phyloP scores from a whole-genome alignment of 2,113 vertebrate genomes.

The Leiothrix lutea region DNA sequence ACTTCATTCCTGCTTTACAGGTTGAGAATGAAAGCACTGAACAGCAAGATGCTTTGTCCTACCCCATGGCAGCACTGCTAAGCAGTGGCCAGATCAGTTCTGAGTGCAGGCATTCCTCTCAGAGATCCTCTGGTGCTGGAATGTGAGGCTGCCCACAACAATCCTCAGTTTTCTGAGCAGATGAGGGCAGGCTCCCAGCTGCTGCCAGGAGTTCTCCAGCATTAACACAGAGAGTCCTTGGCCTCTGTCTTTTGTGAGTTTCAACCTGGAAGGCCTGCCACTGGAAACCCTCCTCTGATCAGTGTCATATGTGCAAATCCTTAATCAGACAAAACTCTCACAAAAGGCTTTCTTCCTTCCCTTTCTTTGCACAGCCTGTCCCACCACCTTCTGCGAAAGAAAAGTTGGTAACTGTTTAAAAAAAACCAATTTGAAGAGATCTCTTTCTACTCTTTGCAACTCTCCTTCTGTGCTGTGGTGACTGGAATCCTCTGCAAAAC shows the following conservation, averaged over 20 bases:
- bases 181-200: not conserved
- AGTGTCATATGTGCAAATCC: not conserved
- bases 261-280: not conserved
- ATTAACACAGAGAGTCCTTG: not conserved
- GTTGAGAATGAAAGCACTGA: not conserved
- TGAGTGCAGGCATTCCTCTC: not conserved
- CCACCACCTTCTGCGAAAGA: not conserved
- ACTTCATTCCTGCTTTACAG: not conserved
- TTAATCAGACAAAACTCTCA: not conserved
- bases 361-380: not conserved
- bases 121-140: not conserved
- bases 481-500: not conserved
- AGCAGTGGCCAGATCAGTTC: not conserved
- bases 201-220: not conserved
- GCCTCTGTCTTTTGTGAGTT: not conserved
- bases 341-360: not conserved
- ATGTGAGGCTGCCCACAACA: not conserved
- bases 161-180: not conserved
- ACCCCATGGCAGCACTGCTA: not conserved
- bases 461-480: not conserved
- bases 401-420: not conserved
- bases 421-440: not conserved
- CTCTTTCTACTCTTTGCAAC: not conserved
- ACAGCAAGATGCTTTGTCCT: not conserved
- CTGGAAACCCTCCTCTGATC: not conserved